Conservation (phyloP, 2,797 vertebrate species). For the Takifugu rubripes region DNA sequence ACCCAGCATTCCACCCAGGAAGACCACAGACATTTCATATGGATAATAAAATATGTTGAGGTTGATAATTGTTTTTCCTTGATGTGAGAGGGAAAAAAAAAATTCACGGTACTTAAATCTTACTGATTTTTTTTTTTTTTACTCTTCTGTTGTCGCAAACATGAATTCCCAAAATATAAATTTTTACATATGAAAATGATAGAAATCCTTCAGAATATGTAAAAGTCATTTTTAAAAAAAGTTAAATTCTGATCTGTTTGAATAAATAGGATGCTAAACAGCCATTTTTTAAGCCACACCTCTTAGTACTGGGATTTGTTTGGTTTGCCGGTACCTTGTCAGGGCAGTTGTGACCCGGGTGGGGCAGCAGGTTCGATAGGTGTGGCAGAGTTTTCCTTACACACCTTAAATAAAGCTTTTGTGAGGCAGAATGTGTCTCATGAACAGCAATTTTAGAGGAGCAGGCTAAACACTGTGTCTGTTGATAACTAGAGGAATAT, state of each 20-base stretch:
- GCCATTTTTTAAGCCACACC: neutral
- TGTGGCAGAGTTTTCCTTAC: neutral
- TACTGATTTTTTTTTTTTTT: too few relatives aligned
- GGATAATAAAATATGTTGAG: neutral
- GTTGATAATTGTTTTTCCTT: neutral
- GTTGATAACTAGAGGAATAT: neutral
- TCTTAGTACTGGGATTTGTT: conserved; percentile 12
- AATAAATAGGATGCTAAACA: neutral
- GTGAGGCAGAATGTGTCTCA: conserved; percentile 7
- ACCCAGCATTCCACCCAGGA: conserved; percentile 6
- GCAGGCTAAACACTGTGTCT: neutral
- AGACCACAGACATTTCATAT: too few relatives aligned
- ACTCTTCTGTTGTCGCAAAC: too few relatives aligned
- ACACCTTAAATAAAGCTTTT: neutral
- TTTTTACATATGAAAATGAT: too few relatives aligned
- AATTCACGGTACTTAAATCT: too few relatives aligned
- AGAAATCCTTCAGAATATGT: too few relatives aligned
- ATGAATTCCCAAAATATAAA: too few relatives aligned
- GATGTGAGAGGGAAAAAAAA: too few relatives aligned
- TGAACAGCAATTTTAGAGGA: neutral
- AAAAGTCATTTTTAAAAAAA: too few relatives aligned
- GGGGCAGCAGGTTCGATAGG: conserved; percentile 14
- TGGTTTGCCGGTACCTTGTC: conserved; percentile 21
- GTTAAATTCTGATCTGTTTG: too few relatives aligned
- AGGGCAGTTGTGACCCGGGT: conserved; percentile 14